A percentile compares a stretch with the other conserved stretches of the same genome.
Conservation (phyloP, 2,113 vertebrate species). For the Sceloporus undulatus region DNA sequence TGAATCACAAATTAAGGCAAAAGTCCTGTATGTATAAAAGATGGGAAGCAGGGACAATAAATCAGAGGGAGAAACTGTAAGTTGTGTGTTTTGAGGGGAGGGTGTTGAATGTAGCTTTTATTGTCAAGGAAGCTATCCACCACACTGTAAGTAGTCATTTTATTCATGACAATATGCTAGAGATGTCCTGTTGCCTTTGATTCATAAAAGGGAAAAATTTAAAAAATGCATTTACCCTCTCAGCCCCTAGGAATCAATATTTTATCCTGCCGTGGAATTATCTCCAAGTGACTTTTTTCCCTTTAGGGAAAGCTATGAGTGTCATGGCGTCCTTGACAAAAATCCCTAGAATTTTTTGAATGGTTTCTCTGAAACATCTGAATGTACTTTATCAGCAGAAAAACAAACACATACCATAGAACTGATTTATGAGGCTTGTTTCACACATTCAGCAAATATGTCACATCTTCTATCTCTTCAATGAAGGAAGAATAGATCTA, state of each 20-base stretch:
- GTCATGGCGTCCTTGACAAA: neutral
- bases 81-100: no score
- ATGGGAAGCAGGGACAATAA: neutral
- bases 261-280: neutral
- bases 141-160: neutral
- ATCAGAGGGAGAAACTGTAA: no score
- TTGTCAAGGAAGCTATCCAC: neutral
- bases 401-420: neutral
- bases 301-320: neutral
- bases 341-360: conserved; percentile 16
- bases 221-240: neutral
- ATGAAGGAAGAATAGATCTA: conserved; percentile 69
- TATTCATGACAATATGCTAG: neutral
- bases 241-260: neutral
- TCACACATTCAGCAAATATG: conserved; percentile 35
- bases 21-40: no score
- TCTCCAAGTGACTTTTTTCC: neutral
- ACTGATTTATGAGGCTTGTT: conserved; percentile 24
- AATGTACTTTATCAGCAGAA: neutral
- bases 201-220: neutral
- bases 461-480: conserved; percentile 56
- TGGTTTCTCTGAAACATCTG: neutral
- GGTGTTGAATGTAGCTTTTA: neutral
- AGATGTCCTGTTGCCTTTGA: neutral
- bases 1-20: no score